Evolutionary conservation across 2,797 vertebrate species (phyloP).

Genomic region (Xenops minutus): DNA sequence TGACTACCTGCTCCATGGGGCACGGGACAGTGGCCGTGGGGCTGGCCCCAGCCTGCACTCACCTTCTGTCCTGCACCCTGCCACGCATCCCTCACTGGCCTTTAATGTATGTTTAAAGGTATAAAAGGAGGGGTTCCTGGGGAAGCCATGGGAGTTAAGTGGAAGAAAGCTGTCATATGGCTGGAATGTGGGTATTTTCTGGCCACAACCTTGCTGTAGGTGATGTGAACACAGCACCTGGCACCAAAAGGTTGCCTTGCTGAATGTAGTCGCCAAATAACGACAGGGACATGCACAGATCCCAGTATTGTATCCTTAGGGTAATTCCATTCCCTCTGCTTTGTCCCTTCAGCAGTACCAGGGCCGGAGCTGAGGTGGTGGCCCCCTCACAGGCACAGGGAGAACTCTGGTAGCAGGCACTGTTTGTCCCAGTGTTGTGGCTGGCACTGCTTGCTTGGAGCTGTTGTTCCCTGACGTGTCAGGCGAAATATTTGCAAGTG

Average conservation of each 20-base stretch:
- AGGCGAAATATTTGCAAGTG: not conserved
- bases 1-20: not conserved
- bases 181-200: not conserved
- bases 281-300: not conserved
- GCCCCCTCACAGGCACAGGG: not conserved
- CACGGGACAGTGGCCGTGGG: rapidly evolving
- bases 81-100: rapidly evolving
- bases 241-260: not conserved
- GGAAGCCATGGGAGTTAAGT: not conserved
- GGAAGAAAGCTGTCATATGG: rapidly evolving
- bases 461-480: not conserved
- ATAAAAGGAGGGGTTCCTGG: not conserved
- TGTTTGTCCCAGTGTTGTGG: not conserved
- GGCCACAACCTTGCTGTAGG: rapidly evolving
- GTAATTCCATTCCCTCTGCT: not conserved
- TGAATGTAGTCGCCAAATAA: not conserved
- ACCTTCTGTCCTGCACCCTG: rapidly evolving
- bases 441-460: not conserved
- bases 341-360: rapidly evolving
- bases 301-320: not conserved
- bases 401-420: not conserved
- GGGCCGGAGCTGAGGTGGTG: rapidly evolving
- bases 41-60: rapidly evolving
- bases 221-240: rapidly evolving
- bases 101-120: rapidly evolving